phyloP scores from a whole-genome alignment of 2,113 vertebrate genomes.

The Glareola pratincola region DNA sequence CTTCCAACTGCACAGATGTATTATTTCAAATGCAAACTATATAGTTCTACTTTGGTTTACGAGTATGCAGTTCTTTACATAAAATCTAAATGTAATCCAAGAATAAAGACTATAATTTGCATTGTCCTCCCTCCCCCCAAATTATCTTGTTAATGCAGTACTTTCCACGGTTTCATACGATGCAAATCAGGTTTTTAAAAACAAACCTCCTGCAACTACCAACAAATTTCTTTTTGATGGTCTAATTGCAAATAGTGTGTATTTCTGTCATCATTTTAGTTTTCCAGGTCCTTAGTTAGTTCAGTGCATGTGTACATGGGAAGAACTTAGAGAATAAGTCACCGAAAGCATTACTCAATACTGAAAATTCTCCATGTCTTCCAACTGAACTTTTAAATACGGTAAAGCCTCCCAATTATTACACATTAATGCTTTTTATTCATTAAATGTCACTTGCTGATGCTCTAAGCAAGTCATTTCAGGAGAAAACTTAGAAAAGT shows the following conservation, averaged over 20 bases:
- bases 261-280: neutral
- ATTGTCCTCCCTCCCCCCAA: neutral
- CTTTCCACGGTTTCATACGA: neutral
- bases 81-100: neutral
- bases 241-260: neutral
- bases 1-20: neutral
- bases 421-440: neutral
- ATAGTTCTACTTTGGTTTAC: neutral
- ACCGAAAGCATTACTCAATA: neutral
- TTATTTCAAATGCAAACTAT: neutral
- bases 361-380: neutral
- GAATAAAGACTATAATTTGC: neutral
- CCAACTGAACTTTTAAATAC: neutral
- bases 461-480: neutral
- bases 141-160: neutral
- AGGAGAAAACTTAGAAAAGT: neutral
- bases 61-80: neutral
- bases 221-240: neutral
- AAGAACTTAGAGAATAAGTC: neutral
- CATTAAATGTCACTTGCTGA: neutral
- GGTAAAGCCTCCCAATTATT: neutral
- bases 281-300: neutral
- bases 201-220: neutral
- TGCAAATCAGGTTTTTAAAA: neutral
- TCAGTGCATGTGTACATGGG: neutral